These are phyloP conservation scores for Micrastur ruficollis DNA, from an alignment of 2,797 vertebrate genomes.

Conservation along the genomic window DNA sequence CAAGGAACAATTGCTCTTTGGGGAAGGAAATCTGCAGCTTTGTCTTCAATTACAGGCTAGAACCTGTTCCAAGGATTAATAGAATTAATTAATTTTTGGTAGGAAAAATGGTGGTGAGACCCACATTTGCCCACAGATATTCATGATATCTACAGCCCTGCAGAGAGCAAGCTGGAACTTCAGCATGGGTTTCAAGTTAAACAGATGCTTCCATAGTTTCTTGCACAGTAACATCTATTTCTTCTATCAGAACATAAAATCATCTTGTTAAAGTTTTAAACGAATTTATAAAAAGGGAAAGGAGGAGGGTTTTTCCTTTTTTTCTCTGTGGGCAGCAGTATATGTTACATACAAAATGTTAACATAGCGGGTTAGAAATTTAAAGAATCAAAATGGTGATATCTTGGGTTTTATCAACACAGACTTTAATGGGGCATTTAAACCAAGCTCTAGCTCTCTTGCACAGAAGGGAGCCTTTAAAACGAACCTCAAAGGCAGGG, in stretches of 20 bases:
- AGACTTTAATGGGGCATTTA: background rate
- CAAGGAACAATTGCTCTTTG: fast-evolving
- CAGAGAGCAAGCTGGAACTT: background rate
- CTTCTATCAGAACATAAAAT: background rate
- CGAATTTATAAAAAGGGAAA: background rate
- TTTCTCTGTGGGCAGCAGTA: background rate
- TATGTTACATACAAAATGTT: background rate
- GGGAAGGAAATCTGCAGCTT: background rate
- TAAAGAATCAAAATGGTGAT: background rate
- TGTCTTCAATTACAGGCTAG: background rate
- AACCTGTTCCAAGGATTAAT: background rate
- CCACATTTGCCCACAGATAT: fast-evolving
- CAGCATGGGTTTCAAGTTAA: background rate
- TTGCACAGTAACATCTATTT: background rate
- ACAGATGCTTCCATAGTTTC: background rate
- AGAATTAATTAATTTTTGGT: background rate
- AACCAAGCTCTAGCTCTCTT: background rate
- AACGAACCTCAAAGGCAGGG: background rate
- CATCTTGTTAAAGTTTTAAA: background rate
- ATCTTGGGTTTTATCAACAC: background rate
- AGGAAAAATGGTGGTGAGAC: background rate
- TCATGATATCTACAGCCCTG: background rate
- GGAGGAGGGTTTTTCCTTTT: background rate
- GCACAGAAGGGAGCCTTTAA: background rate
- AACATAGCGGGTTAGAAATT: background rate